Evolutionary conservation across 2,888 invertebrate species (phyloP), one percentile per base, ranked within the genome.

Genomic region (Epinotia ramella): DNA sequence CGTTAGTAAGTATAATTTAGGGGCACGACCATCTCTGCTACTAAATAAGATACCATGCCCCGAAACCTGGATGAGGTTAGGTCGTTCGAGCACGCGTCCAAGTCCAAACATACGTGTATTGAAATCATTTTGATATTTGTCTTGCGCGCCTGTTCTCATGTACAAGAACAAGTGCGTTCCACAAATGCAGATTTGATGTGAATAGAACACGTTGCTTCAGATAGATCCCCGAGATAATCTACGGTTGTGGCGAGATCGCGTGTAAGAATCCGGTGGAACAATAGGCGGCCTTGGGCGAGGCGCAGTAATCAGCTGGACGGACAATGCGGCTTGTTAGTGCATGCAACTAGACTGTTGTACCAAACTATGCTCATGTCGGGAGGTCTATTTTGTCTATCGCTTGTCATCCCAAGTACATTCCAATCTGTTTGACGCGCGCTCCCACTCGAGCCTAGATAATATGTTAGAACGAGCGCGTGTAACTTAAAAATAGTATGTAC

Each of bases 241-340:
- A 66, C 73, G 70, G 79, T 77, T 77, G 79, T 20, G 20, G 60
- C 59, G 66, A 83, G 86, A 88, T 89, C 88, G 89, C 89, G 92
- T 92, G 92, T 88, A 90, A 89, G 90, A 91, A 91, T 92, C 88
- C 86, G 85, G 83, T 86, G 88, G 89, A 93, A 93, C 93, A 93
- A 93, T 92, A 80, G 87, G 73, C 87, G 90, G 91, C 92, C 93
- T 92, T 91, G 91, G 89, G 90, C 90, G 82, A 84, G 84, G 85
- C 88, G 86, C 82, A 86, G 91, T 89, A 92, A 93, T 93, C 93
- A 91, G 85, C 73, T 83, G 83, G 80, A 77, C 78, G 78, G 80
- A 80, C 88, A 88, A 87, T 88, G 86, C 84, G 76, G 75, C 79
- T 78, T 81, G 81, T 80, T 80, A 63, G 69, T 70, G 73, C 63